Base-by-base conservation (phyloP, 2,113 vertebrate species). In the Verasper variegatus region DNA sequence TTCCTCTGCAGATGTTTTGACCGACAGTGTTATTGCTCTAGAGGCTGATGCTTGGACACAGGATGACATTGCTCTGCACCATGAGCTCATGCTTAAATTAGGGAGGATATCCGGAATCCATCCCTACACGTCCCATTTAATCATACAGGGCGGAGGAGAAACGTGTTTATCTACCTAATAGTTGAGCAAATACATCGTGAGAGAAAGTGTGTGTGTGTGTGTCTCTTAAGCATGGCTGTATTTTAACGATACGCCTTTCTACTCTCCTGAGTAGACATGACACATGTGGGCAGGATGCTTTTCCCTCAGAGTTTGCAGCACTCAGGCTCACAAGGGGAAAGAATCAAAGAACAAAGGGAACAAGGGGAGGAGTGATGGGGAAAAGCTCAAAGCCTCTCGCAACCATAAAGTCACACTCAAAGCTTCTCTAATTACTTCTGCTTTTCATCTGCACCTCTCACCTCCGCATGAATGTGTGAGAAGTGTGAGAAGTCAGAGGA, bases 1-100 rank as follows among this genome's bases (percentile, higher is more conserved):
- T 85, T 81, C 78, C 85, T 74, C 71, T 66, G 86, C 91, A 93
- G 92, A 93, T 93, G 92, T 93, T 93, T 91, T 91, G 88, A 93
- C 89, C 78, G 89, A 88, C 89, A 86, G 87, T 56, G 84, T 86
- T 88, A 90, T 91, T 91, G 86, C 92, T 89, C 91, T 79, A 83
- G 92, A 92, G 92, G 79, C 85, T 76, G 88, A 76, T 63, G 85
- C 80, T 91, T 90, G 91, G 90, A 91, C 91, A 81, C 80, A 64
- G 65, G 61, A 83, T 81, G 88, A 92, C 83, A 91, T 85, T 83
- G 84, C 82, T 23, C 79, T 64, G 85, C 56, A 66, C 88, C 71
- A 93, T 93, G 91, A 93, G 85, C 92, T 93, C 91, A 93, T 92
- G 74, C 84, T 88, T 76, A 93, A 92, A 93, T 93, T 91, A 92